Conservation (phyloP, 2,888 invertebrate species). For the Lymantria monacha region DNA sequence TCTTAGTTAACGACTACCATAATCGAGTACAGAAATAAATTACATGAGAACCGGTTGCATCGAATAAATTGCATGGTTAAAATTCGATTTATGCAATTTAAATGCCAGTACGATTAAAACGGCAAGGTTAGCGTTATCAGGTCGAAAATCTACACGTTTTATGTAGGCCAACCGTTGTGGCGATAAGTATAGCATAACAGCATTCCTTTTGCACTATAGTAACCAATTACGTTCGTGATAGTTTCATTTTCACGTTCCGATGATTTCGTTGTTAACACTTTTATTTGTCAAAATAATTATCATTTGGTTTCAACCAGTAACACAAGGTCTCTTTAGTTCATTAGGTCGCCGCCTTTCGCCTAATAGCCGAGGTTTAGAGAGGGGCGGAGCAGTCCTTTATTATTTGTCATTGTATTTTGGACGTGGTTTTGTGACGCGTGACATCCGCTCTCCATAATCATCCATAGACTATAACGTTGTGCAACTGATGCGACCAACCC, state of each 20-base stretch:
- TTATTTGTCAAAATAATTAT: conserved; percentile 56
- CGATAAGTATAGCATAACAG: conserved; percentile 59
- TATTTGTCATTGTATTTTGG: conserved; percentile 48
- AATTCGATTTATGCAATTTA: conserved; percentile 69
- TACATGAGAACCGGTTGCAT: conserved; percentile 64
- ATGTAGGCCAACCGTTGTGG: conserved; percentile 67
- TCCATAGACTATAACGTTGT: conserved; percentile 59
- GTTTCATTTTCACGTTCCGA: conserved; percentile 75
- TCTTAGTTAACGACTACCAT: conserved; percentile 44
- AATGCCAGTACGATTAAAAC: conserved; percentile 65
- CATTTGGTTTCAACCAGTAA: conserved; percentile 47
- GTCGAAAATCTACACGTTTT: conserved; percentile 71
- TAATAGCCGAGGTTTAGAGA: conserved; percentile 23
- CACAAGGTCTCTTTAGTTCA: conserved; percentile 49
- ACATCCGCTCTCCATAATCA: conserved; percentile 60
- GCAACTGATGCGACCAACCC: conserved; percentile 57
- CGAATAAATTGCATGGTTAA: conserved; percentile 60
- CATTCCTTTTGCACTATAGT: conserved; percentile 67
- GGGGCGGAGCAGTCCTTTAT: conserved; percentile 37
- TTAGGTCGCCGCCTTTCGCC: conserved; percentile 45
- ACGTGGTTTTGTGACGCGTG: conserved; percentile 53
- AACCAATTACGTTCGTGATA: conserved; percentile 71
- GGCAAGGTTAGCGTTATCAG: conserved; percentile 73
- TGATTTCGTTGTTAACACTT: conserved; percentile 56
- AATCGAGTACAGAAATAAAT: conserved; percentile 57